Evolutionary conservation across 2,888 invertebrate genomes (phyloP), one percentile per base, ranked within the genome.

Genomic region (Meiosimyza platycephala): DNA sequence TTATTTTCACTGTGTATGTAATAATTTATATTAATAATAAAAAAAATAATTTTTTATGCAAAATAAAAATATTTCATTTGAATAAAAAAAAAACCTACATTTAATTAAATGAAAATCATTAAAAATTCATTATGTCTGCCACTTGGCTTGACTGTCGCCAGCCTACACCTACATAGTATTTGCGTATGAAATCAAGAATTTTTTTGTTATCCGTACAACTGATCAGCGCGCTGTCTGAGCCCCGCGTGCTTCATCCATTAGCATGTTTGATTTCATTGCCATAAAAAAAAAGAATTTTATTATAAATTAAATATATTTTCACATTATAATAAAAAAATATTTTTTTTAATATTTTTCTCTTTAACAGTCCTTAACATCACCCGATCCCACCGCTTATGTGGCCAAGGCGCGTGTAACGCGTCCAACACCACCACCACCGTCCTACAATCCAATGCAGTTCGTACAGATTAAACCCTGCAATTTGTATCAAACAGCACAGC

Each of bases 381-480:
- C 85, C 72, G 87, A 87, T 83, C 85, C 87, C 75, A 85, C 86
- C 78, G 79, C 85, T 70, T 88, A 87, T 80, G 86, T 88, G 79
- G 82, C 87, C 72, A 86, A 87, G 78, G 86, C 86, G 75, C 88
- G 92, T 79, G 91, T 92, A 74, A 91, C 92, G 72, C 92, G 92
- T 79, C 90, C 93, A 80, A 93, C 93, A 71, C 93, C 95, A 79
- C 92, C 93, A 73, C 94, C 94, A 87, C 95, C 95, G 76, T 94
- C 95, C 52, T 92, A 91, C 77, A 95, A 95, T 88, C 95, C 96
- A 74, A 90, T 96, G 83, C 95, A 96, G 89, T 96, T 96, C 88
- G 92, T 96, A 78, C 93, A 94, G 88, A 94, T 95, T 52, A 94
- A 94, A 60, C 95, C 95, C n/a, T 94, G 94, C 80, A 93, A 93